Conservation (phyloP, 2,888 invertebrate genomes). For the Protonemura montana region DNA sequence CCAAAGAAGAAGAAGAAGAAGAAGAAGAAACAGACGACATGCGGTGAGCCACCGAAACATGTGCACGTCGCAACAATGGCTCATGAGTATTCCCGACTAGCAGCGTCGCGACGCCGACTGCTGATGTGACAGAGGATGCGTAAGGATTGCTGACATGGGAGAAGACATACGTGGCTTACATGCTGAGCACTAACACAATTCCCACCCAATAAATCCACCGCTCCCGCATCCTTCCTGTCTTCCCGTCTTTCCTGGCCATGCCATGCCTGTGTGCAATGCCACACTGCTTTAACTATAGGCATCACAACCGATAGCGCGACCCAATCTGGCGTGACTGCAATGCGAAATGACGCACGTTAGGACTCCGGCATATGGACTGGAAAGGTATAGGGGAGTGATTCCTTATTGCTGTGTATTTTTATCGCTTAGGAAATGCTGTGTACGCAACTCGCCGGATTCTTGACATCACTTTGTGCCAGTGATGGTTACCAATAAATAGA, state of each 20-base stretch:
- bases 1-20: not conserved
- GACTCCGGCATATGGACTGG: not conserved
- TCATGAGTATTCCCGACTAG: slow-evolving; percentile 23
- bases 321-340: not conserved
- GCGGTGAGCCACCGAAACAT: not conserved
- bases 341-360: not conserved
- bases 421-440: not conserved
- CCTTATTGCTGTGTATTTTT: slow-evolving; percentile 5
- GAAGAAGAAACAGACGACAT: not conserved
- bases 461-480: not conserved
- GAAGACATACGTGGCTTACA: slow-evolving; percentile 37
- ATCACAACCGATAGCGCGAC: not conserved
- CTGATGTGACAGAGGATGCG: slow-evolving; percentile 28
- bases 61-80: slow-evolving; percentile 29
- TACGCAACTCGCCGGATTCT: not conserved
- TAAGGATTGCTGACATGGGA: not conserved
- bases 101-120: slow-evolving; percentile 15
- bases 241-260: not conserved
- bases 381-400: not conserved
- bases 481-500: not conserved
- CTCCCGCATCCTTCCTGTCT: not conserved
- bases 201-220: slow-evolving; percentile 25
- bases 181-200: slow-evolving; percentile 32
- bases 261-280: not conserved
- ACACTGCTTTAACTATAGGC: not conserved